Base-by-base conservation (phyloP, 1,140 invertebrate genomes). In the Manduca sexta region DNA sequence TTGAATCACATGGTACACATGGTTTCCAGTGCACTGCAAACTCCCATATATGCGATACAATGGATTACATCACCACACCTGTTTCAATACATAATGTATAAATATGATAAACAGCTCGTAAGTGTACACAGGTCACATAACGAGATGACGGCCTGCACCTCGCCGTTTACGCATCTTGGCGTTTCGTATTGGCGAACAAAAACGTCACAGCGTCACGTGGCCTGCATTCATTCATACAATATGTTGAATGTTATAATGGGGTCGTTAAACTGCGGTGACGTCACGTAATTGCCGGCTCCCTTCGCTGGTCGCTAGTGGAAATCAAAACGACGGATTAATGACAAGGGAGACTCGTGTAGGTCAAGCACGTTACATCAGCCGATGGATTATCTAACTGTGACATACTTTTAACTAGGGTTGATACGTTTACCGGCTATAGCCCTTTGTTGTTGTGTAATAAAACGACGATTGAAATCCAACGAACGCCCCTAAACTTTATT, bases 301-400 rank as follows among this genome's bases (percentile, higher is more conserved):
- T 76, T 74, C 65, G 66, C 64, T 64, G 62, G 75, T 72, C 72
- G 69, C 60, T 54, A 59, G 63, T 79, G 74, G 67, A 74, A 82
- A 83, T 84, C 81, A 81, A 83, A 83, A 83, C 70, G 75, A 68
- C 67, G 73, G 76, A 80, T 79, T 84, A 79, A 77, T 84, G 82
- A 84, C 76, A 80, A 80, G 75, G 81, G 81, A 81, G 67, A 64
- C 66, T 74, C 70, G 67, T 78, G 69, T 83, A 84, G 81, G 81
- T 84, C 81, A 84, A 81, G 78, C 69, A 69, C 74, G 68, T 82
- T 80, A 82, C 73, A 26, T 26, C n/a, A n/a, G n/a, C n/a, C 21
- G 21, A 26, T 26, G 21, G 21, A 26, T 26, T 26, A 26, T 26
- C 21, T 26, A 26, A 26, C 21, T 35, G 33, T 34, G 29, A 35